Evolutionary conservation across 2,113 vertebrate species (phyloP).

Genomic region (Maccullochella peelii): DNA sequence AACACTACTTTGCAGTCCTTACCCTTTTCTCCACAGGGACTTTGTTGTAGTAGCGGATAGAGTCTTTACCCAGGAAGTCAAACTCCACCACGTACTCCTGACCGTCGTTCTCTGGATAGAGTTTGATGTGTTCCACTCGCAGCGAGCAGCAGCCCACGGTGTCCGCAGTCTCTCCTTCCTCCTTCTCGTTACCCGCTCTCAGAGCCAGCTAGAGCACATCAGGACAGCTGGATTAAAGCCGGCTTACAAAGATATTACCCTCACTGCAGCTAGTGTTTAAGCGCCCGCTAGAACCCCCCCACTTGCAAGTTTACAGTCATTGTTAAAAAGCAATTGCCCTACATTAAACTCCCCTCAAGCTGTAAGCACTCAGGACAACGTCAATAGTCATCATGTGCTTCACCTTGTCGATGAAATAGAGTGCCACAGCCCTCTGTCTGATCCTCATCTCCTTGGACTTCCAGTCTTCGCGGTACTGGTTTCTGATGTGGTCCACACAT

Average conservation of each 20-base stretch:
- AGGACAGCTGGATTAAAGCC: slow-evolving; percentile 35
- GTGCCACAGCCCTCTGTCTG: slow-evolving; percentile 94
- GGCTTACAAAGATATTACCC: slow-evolving; percentile 29
- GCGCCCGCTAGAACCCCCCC: slow-evolving; percentile 9
- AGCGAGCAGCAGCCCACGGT: slow-evolving; percentile 98
- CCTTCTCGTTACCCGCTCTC: slow-evolving; percentile 98
- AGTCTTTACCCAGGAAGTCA: slow-evolving; percentile 98
- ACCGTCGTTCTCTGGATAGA: slow-evolving; percentile 92
- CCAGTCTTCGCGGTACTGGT: slow-evolving; percentile 96
- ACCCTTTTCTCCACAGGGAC: slow-evolving; percentile 98
- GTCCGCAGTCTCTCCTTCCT: slow-evolving; percentile 97
- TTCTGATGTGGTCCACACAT: slow-evolving; percentile 93
- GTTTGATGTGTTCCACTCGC: slow-evolving; percentile 94
- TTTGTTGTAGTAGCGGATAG: slow-evolving; percentile 99
- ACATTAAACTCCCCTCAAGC: slow-evolving; percentile 10
- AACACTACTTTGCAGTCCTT: slow-evolving; percentile 54
- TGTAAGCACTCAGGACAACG: not conserved
- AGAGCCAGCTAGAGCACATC: slow-evolving; percentile 89
- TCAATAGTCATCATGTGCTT: slow-evolving; percentile 28
- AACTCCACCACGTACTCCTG: slow-evolving; percentile 97
- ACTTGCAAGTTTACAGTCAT: not conserved
- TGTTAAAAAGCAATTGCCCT: slow-evolving; percentile 24
- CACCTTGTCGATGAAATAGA: slow-evolving; percentile 99
- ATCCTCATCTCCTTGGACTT: slow-evolving; percentile 99
- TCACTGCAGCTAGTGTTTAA: slow-evolving; percentile 1